phyloP scores from a whole-genome alignment of 2,797 vertebrate species.

The Tamandua tetradactyla region DNA sequence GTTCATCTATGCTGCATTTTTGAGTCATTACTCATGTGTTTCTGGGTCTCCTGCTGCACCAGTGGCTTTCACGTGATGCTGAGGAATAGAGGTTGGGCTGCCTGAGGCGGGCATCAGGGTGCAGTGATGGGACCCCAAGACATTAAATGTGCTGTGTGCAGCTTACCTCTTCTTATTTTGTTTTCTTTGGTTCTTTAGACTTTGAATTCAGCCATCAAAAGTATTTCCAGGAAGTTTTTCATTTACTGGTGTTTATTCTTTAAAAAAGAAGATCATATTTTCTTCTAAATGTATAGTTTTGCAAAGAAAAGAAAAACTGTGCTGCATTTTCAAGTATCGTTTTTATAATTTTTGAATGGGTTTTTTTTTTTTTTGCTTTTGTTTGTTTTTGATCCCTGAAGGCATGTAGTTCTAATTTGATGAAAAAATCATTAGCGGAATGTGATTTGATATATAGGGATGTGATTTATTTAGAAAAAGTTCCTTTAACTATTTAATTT shows the following conservation, averaged over 20 bases:
- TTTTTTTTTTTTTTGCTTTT: background rate
- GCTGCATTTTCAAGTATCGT: constrained; percentile 28
- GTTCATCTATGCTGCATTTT: constrained; percentile 44
- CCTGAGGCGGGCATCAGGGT: background rate
- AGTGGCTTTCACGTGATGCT: background rate
- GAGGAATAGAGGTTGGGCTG: background rate
- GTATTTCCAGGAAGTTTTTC: background rate
- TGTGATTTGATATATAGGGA: background rate
- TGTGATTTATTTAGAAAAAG: background rate
- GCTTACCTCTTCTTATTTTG: background rate
- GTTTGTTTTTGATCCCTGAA: background rate
- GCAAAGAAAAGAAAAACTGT: background rate
- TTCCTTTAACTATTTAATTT: background rate
- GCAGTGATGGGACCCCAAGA: too few species aligned
- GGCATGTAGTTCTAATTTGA: background rate
- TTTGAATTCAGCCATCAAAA: background rate
- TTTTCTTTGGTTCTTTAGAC: background rate
- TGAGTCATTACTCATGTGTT: background rate
- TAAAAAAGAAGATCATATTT: constrained; percentile 42
- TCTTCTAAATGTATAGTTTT: constrained; percentile 13
- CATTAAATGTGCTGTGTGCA: background rate
- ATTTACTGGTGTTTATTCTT: constrained; percentile 23
- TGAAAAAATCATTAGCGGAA: background rate
- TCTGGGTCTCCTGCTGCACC: background rate
- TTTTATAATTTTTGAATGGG: background rate